Evolutionary conservation across 2,888 invertebrate genomes (phyloP).

Genomic region (Lepidochrysops patricia): DNA sequence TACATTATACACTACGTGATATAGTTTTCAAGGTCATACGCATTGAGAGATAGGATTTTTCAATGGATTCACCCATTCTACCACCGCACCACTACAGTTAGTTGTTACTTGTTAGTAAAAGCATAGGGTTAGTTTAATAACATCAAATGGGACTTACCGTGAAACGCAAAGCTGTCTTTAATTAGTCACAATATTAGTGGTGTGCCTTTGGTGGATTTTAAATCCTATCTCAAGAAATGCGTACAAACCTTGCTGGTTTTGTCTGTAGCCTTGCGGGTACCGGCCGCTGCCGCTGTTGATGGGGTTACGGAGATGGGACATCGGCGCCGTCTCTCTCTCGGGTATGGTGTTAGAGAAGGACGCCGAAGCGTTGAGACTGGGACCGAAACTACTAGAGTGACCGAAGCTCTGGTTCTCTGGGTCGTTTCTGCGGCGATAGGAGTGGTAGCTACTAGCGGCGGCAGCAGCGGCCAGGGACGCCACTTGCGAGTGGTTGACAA

Average conservation of each 20-base stretch:
- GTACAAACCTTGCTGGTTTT: slow-evolving; percentile 71
- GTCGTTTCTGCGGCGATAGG: slow-evolving; percentile 63
- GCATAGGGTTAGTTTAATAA: slow-evolving; percentile 42
- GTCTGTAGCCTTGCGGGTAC: slow-evolving; percentile 63
- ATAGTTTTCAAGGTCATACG: slow-evolving; percentile 39
- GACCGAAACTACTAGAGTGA: slow-evolving; percentile 56
- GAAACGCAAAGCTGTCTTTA: slow-evolving; percentile 55
- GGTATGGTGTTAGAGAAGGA: slow-evolving; percentile 57
- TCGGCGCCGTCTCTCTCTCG: slow-evolving; percentile 62
- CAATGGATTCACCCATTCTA: slow-evolving; percentile 32
- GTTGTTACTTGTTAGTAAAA: slow-evolving; percentile 44
- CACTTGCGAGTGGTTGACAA: slow-evolving; percentile 68
- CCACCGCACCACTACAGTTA: slow-evolving; percentile 68
- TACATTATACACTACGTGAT: slow-evolving; percentile 20
- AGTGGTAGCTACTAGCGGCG: slow-evolving; percentile 65
- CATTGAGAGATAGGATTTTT: slow-evolving; percentile 68
- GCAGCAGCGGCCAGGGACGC: slow-evolving; percentile 67
- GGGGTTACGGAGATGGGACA: slow-evolving; percentile 64
- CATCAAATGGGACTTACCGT: slow-evolving; percentile 52
- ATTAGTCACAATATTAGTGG: slow-evolving; percentile 58
- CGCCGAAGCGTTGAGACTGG: slow-evolving; percentile 60
- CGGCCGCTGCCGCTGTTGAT: slow-evolving; percentile 62
- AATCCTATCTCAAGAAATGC: slow-evolving; percentile 54
- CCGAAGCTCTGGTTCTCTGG: slow-evolving; percentile 61
- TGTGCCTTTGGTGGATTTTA: slow-evolving; percentile 52